These are phyloP conservation scores for Chorisops tibialis DNA, from an alignment of 2,888 invertebrate genomes.

Conservation along the genomic window DNA sequence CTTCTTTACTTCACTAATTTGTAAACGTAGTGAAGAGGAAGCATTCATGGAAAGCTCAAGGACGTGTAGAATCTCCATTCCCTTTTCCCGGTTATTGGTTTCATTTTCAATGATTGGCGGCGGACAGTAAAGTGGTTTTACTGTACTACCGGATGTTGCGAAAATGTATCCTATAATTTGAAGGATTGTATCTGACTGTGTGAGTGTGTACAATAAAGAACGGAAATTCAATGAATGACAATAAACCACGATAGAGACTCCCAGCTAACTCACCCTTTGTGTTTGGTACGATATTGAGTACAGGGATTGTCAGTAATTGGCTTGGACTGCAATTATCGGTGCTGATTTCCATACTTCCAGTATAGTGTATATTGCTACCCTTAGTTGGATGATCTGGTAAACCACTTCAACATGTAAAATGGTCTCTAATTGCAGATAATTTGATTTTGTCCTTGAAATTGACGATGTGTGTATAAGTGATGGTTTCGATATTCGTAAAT, in stretches of 20 bases:
- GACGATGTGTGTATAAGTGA: neutral
- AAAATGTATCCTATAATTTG: too few species aligned
- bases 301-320: constrained; percentile 17
- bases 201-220: neutral
- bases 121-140: neutral
- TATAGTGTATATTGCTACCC: neutral
- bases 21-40: too few species aligned
- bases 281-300: neutral
- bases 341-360: constrained; percentile 19
- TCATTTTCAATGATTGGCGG: constrained; percentile 25
- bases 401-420: constrained; percentile 9
- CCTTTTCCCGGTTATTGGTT: constrained; percentile 20
- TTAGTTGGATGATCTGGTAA: neutral
- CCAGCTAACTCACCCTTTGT: too few species aligned
- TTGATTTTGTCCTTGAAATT: constrained; percentile 24
- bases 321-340: constrained; percentile 21
- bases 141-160: neutral
- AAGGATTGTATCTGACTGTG: too few species aligned
- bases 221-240: constrained; percentile 5
- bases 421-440: constrained; percentile 25
- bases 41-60: too few species aligned
- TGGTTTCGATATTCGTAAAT: neutral
- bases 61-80: too few species aligned
- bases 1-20: too few species aligned
- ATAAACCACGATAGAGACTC: constrained; percentile 12